Evolutionary conservation across 2,797 vertebrate species (phyloP), one percentile per base, ranked within the genome.

Genomic region (Sphaeramia orbicularis): DNA sequence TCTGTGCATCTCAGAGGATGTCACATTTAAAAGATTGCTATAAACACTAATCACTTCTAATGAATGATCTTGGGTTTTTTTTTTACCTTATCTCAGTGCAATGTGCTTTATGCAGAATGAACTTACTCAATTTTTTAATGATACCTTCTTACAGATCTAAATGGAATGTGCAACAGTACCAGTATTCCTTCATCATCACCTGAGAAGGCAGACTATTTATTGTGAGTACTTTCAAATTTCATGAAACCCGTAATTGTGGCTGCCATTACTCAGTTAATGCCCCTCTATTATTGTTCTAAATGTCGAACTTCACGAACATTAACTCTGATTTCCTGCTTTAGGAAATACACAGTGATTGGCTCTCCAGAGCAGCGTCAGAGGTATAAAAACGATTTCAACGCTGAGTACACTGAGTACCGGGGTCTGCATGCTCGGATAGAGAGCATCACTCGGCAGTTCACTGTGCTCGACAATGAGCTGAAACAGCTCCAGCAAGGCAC

Each of bases 381-480:
- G 83, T 99, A 98, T 90, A 99, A 99, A 59, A 99, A 95, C 0
- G 97, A 99, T 89, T 99, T 99, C 91, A 99, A 99, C 0, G 89
- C 95, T 0, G 98, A 99, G 57, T 99, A 99, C 86, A 96, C 65
- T 8, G 97, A 99, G 89, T 99, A 99, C 93, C 88, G 98, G 11
- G 95, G 93, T 69, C 81, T 99, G 71, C 97, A 99, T 3, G 94
- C 97, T 5, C 94, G 97, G 72, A 99, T 99, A 67, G 98, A 99
- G 92, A 81, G 95, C 83, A 95, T 99, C 91, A 99, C 98, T 0
- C 94, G 96, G 3, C 96, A 96, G 35, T 99, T 99, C 87, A 97
- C 96, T 0, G 95, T 97, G 88, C 91, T 99, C 0, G 98, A 99
- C 4, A 91, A 96, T 0, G 95, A 99, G 92, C 96, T 99, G 24